A percentile compares a stretch with the other conserved stretches of the same genome.
Evolutionary conservation across 2,797 vertebrate genomes (phyloP).

Genomic region (Cryptoblepharus egeriae): DNA sequence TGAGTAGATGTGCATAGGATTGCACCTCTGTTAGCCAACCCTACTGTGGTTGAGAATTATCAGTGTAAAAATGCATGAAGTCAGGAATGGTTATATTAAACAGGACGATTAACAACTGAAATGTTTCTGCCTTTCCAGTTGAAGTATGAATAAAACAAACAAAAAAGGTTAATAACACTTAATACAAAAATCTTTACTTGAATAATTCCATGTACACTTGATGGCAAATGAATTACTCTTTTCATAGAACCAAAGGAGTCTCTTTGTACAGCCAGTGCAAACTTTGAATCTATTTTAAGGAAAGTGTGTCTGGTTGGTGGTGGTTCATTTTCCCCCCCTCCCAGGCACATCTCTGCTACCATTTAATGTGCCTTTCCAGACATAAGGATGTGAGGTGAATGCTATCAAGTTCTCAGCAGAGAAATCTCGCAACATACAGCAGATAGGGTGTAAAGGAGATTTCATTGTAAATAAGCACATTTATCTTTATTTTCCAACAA

Average conservation of each 20-base stretch:
- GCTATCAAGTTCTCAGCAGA: constrained; percentile 1
- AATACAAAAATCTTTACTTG: neutral
- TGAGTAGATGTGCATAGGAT: neutral
- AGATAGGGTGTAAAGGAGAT: constrained; percentile 30
- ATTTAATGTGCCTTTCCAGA: constrained; percentile 25
- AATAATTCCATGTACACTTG: neutral
- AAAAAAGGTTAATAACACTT: constrained; percentile 3
- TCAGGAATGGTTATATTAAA: constrained; percentile 2
- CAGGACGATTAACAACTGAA: constrained; percentile 6
- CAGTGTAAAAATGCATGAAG: neutral
- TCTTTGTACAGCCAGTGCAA: neutral
- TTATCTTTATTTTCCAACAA: constrained; percentile 41
- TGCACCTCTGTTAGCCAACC: neutral
- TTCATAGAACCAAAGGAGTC: neutral
- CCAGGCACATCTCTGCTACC: neutral
- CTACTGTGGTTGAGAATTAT: neutral
- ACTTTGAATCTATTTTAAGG: neutral
- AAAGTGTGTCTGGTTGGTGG: neutral
- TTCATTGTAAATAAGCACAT: constrained; percentile 33
- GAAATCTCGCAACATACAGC: constrained; percentile 1
- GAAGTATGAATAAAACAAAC: constrained; percentile 7
- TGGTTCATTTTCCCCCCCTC: neutral
- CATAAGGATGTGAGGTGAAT: constrained; percentile 16
- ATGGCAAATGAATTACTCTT: constrained; percentile 6
- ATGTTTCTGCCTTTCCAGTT: constrained; percentile 8